These are phyloP conservation scores for Salvelinus sp. DNA, from an alignment of 2,113 vertebrate species.

Conservation along the genomic window DNA sequence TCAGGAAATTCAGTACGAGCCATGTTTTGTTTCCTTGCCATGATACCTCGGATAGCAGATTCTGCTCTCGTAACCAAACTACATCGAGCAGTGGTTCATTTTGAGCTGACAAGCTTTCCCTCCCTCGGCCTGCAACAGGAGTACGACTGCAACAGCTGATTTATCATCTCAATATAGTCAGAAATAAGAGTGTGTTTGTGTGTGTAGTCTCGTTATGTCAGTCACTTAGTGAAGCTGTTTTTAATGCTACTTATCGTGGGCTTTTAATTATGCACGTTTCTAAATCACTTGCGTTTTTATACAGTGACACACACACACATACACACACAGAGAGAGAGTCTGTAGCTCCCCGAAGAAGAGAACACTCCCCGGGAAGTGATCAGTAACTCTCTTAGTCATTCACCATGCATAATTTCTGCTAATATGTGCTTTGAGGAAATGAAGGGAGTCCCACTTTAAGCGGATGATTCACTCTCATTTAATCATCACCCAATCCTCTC, in stretches of 20 bases:
- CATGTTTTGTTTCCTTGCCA: no score
- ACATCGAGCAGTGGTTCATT: not conserved
- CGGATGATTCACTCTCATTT: not conserved
- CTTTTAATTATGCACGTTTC: not conserved
- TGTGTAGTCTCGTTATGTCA: not conserved
- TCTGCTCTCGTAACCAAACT: not conserved
- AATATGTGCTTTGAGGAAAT: conserved; percentile 2
- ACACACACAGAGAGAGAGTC: not conserved
- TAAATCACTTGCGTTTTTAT: not conserved
- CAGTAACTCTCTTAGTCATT: not conserved
- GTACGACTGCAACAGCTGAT: not conserved
- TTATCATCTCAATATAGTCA: not conserved
- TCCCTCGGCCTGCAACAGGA: not conserved
- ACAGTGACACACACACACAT: not conserved
- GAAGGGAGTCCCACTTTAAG: conserved; percentile 5
- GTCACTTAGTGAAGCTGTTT: not conserved
- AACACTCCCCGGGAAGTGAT: not conserved
- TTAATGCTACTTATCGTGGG: not conserved
- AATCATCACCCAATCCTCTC: no score
- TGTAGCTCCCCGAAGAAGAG: not conserved
- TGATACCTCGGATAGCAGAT: not conserved
- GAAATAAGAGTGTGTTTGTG: no score
- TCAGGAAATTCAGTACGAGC: no score
- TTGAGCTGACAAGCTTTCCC: not conserved
- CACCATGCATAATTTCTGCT: conserved; percentile 2